Evolutionary conservation across 2,797 vertebrate genomes (phyloP).

Genomic region (Chloroceryle inda): DNA sequence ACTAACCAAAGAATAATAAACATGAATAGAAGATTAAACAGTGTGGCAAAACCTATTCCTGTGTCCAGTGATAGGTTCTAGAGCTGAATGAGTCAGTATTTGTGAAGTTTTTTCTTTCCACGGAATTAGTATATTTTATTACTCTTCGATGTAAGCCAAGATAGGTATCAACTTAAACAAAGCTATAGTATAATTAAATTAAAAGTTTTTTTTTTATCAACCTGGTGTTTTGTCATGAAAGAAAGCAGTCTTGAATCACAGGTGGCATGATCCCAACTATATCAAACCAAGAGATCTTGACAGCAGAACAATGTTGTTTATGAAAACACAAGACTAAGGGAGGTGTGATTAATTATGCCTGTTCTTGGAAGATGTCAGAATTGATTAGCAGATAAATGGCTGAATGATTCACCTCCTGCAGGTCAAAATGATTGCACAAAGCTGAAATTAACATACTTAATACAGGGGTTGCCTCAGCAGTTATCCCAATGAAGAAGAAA

Average conservation of each 20-base stretch:
- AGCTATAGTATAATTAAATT: constrained; percentile 43
- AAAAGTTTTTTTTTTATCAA: constrained; percentile 48
- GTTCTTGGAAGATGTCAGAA: constrained; percentile 74
- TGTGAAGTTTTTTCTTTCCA: not conserved
- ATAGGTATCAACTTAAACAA: constrained; percentile 37
- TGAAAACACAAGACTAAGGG: constrained; percentile 73
- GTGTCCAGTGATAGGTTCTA: not conserved
- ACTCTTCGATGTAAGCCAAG: not conserved
- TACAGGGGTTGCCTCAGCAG: constrained; percentile 58
- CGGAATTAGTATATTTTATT: not conserved
- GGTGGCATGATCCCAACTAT: constrained; percentile 36
- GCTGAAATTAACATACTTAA: constrained; percentile 64
- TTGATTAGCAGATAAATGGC: constrained; percentile 75
- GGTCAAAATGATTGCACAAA: constrained; percentile 74
- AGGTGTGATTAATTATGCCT: constrained; percentile 76
- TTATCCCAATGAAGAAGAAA: constrained; percentile 45
- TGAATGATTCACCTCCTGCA: constrained; percentile 75
- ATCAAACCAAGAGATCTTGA: constrained; percentile 43
- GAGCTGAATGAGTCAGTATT: not conserved
- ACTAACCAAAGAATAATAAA: not conserved
- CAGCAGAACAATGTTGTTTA: constrained; percentile 72
- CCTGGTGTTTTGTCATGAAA: constrained; percentile 27
- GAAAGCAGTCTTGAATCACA: constrained; percentile 44
- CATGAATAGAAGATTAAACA: not conserved
- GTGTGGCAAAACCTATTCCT: not conserved